These are phyloP conservation scores for Silvanus unidentatus DNA, from an alignment of 2,888 invertebrate genomes.

Conservation along the genomic window DNA sequence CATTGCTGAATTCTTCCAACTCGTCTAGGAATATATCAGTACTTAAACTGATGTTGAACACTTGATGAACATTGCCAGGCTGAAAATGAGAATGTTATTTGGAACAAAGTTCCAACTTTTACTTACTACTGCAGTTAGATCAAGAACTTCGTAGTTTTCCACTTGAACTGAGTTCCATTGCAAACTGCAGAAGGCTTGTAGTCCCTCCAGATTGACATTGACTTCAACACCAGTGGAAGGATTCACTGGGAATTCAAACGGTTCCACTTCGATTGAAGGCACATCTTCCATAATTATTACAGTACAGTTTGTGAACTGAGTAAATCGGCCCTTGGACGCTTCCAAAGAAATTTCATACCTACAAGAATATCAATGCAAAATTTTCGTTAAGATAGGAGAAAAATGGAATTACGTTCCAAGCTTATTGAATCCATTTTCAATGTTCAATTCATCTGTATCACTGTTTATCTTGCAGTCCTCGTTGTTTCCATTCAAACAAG, in stretches of 20 bases:
- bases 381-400: no score
- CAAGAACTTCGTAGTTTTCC: slow-evolving; percentile 8
- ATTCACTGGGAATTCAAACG: slow-evolving; percentile 11
- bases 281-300: slow-evolving; percentile 9
- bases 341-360: slow-evolving; percentile 13
- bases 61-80: slow-evolving; percentile 12
- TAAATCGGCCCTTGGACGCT: slow-evolving; percentile 8
- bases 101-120: neutral
- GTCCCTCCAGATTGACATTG: slow-evolving; percentile 6
- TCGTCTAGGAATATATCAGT: slow-evolving; percentile 16
- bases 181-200: slow-evolving; percentile 12
- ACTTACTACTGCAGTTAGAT: slow-evolving; percentile 12
- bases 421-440: slow-evolving; percentile 4
- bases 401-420: slow-evolving; percentile 14
- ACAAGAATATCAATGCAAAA: neutral
- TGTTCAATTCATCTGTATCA: slow-evolving; percentile 8
- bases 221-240: slow-evolving; percentile 11
- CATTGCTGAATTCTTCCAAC: slow-evolving; percentile 15
- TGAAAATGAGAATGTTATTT: slow-evolving; percentile 5
- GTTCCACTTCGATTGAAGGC: slow-evolving; percentile 14
- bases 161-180: slow-evolving; percentile 12
- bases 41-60: slow-evolving; percentile 12
- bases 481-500: slow-evolving; percentile 10
- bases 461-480: slow-evolving; percentile 8
- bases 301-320: slow-evolving; percentile 7